phyloP scores from a whole-genome alignment of 2,888 invertebrate species.

The Adineta ricciae region DNA sequence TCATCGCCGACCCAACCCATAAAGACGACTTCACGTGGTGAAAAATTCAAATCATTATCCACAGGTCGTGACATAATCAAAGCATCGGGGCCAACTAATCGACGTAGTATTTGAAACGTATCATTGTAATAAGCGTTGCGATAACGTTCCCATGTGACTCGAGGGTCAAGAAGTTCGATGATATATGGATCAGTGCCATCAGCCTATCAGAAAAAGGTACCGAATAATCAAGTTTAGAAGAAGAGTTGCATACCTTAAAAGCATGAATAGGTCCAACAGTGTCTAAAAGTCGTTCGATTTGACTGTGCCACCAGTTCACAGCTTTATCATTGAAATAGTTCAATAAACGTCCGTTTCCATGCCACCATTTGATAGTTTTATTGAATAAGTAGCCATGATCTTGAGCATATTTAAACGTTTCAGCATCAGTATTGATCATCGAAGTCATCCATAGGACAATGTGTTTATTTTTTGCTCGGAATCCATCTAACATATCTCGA shows the following conservation, averaged over 20 bases:
- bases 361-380: slow-evolving; percentile 31
- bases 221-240: neutral
- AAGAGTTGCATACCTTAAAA: neutral
- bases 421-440: slow-evolving; percentile 25
- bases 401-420: slow-evolving; percentile 27
- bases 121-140: slow-evolving; percentile 27
- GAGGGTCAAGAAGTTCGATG: slow-evolving; percentile 25
- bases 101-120: slow-evolving; percentile 23
- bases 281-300: slow-evolving; percentile 25
- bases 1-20: slow-evolving; percentile 32
- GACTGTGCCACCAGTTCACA: slow-evolving; percentile 30
- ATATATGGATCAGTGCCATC: slow-evolving; percentile 33
- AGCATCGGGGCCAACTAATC: slow-evolving; percentile 19
- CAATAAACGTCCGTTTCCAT: slow-evolving; percentile 24
- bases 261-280: slow-evolving; percentile 15
- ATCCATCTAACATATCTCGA: slow-evolving; percentile 15
- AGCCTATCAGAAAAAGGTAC: slow-evolving; percentile 11
- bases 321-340: slow-evolving; percentile 26
- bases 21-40: slow-evolving; percentile 29
- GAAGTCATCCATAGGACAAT: slow-evolving; percentile 30
- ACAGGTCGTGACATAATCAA: slow-evolving; percentile 28
- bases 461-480: slow-evolving; percentile 25
- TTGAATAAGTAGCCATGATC: slow-evolving; percentile 28
- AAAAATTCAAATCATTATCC: slow-evolving; percentile 25
- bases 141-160: slow-evolving; percentile 25